Conservation (phyloP, 2,113 vertebrate genomes). For the Acanthochromis polyacanthus region DNA sequence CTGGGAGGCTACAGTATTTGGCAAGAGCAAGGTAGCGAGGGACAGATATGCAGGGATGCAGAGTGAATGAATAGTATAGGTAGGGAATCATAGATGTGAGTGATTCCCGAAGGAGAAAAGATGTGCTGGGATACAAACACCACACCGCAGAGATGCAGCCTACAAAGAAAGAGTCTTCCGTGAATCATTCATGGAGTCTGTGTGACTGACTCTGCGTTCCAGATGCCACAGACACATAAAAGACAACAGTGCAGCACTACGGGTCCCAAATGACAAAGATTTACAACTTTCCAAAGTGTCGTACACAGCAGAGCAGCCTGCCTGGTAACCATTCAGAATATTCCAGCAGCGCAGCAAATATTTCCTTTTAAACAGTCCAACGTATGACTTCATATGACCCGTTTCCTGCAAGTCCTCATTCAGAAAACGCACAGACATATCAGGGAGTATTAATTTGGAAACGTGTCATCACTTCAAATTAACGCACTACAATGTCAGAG, state of each 20-base stretch:
- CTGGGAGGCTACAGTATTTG: conserved; percentile 20
- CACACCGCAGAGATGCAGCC: conserved; percentile 18
- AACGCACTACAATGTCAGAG: conserved; percentile 32
- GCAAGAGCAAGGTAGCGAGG: conserved; percentile 25
- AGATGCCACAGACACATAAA: conserved; percentile 63
- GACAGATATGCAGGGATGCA: conserved; percentile 9
- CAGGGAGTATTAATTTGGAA: conserved; percentile 30
- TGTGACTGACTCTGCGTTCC: conserved; percentile 57
- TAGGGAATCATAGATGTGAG: conserved; percentile 43
- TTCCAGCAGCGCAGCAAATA: conserved; percentile 52
- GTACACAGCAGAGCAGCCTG: conserved; percentile 41
- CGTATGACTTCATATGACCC: conserved; percentile 60
- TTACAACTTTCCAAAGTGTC: conserved; percentile 64
- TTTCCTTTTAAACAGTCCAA: conserved; percentile 65
- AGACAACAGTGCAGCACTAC: conserved; percentile 7
- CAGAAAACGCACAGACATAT: conserved; percentile 47
- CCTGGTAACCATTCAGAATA: conserved; percentile 61
- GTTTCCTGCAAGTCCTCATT: conserved; percentile 44
- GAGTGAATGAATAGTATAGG: conserved; percentile 31
- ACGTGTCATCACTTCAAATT: conserved; percentile 35
- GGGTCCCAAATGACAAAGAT: conserved; percentile 62
- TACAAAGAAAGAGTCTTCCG: conserved; percentile 32
- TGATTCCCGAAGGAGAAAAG: conserved; percentile 32
- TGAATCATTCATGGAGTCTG: conserved; percentile 55
- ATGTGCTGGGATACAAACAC: conserved; percentile 43